Conservation (phyloP, 2,797 vertebrate genomes). For the Aulostomus chinensis region DNA sequence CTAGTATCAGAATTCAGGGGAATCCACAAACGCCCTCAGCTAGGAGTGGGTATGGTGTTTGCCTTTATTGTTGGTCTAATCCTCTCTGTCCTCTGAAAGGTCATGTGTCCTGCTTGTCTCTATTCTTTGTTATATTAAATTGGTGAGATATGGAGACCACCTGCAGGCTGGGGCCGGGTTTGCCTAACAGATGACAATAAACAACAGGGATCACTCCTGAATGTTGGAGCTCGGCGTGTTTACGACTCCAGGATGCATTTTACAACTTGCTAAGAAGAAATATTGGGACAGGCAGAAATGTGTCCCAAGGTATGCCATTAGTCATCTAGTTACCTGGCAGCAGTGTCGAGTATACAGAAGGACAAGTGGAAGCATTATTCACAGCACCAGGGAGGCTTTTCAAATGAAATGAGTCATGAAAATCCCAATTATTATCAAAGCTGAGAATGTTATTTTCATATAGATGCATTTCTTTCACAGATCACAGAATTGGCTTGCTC, state of each 20-base stretch:
- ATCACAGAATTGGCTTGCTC: too few relatives aligned
- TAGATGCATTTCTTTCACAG: too few relatives aligned
- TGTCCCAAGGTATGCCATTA: slow-evolving; percentile 40
- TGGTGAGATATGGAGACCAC: too few relatives aligned
- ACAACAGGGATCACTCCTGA: too few relatives aligned
- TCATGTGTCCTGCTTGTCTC: slow-evolving; percentile 1
- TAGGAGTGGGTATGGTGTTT: slow-evolving; percentile 1
- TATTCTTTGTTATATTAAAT: too few relatives aligned
- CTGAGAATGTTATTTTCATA: too few relatives aligned
- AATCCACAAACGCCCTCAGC: neutral
- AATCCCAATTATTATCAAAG: slow-evolving; percentile 1
- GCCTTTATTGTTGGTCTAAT: slow-evolving; percentile 19
- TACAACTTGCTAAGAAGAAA: slow-evolving; percentile 10
- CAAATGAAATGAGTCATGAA: slow-evolving; percentile 9
- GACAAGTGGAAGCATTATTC: slow-evolving; percentile 9
- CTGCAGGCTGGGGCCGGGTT: neutral
- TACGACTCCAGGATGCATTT: too few relatives aligned
- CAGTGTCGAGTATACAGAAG: neutral
- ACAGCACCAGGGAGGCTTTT: slow-evolving; percentile 2
- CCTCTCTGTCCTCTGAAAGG: slow-evolving; percentile 8
- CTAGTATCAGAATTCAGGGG: slow-evolving; percentile 4
- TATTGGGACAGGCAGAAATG: slow-evolving; percentile 26
- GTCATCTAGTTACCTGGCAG: slow-evolving; percentile 46
- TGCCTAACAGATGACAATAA: neutral
- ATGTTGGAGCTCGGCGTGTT: too few relatives aligned